Evolutionary conservation across 64 coral and sea anemone species (phyloP).

Genomic region (Anthopleura sola): DNA sequence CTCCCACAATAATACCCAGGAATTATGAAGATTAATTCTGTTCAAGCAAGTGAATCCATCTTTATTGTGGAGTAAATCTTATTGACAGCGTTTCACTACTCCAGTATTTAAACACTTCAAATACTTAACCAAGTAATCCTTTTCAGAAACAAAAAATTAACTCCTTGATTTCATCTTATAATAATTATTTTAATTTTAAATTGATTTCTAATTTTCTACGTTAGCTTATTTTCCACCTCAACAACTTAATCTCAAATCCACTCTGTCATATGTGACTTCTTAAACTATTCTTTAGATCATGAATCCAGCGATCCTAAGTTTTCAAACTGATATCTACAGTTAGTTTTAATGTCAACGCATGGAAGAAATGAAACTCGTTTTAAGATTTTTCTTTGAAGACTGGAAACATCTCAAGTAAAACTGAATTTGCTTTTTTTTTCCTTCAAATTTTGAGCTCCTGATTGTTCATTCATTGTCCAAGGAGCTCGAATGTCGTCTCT

Average conservation of each 20-base stretch:
- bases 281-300: not conserved
- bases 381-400: not conserved
- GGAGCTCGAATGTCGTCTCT: not conserved
- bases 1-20: not conserved
- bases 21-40: constrained; percentile 15
- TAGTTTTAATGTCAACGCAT: not conserved
- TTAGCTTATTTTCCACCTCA: not conserved
- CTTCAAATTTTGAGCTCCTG: no score
- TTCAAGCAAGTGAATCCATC: not conserved
- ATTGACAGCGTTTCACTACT: not conserved
- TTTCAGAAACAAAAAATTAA: not conserved
- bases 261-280: not conserved
- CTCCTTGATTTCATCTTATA: not conserved
- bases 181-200: not conserved
- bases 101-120: not conserved
- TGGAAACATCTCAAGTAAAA: no score
- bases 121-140: not conserved
- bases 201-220: not conserved
- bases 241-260: not conserved
- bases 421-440: no score
- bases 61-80: constrained; percentile 7
- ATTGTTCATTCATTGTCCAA: no score
- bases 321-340: not conserved
- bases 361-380: not conserved
- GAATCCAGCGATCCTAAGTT: not conserved